Evolutionary conservation across 2,797 vertebrate genomes (phyloP), one percentile per base, ranked within the genome.

Genomic region (Cyprinodon diabolis): DNA sequence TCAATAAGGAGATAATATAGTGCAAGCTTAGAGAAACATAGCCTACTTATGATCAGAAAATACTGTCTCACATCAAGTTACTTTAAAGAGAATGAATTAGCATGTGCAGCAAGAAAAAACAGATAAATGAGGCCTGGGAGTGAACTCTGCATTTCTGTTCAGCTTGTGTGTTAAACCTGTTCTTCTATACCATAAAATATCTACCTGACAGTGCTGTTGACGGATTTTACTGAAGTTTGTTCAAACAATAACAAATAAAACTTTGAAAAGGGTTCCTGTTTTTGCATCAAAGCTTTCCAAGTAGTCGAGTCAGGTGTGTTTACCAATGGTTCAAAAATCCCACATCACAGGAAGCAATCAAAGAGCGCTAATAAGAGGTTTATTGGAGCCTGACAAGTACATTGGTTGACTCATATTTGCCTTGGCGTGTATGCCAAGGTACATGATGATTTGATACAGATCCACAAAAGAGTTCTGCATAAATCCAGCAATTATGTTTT

Each of bases 211-310:
- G 37, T 19, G 23, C 4, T 6, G 37, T 60, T 70, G 21, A n/a
- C 72, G 55, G 8, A n/a, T 71, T 75, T 71, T 71, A n/a, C 47
- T 51, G 12, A 19, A 17, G 6, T 35, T 68, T 21, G 49, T 25
- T 52, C 54, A 57, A 54, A 35, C 65, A 45, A 74, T 74, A 74
- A 3, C 12, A 66, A 78, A 57, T 58, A 6, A 58, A 70, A 47
- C 17, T 48, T 1, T 48, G n/a, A 13, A 51, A 58, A 55, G 30
- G 49, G 48, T 23, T 66, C 30, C n/a, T 56, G 3, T 63, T 71
- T 56, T 19, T 48, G 1, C 52, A 72, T 78, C 71, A 78, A 69
- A 30, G 52, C 40, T 56, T 78, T 54, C 60, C 14, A 65, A 43
- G 45, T 37, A 68, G 57, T 40, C 2, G 60, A 71, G 7, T 1